Conservation (phyloP, 2,113 vertebrate species). For the Numenius arquata region DNA sequence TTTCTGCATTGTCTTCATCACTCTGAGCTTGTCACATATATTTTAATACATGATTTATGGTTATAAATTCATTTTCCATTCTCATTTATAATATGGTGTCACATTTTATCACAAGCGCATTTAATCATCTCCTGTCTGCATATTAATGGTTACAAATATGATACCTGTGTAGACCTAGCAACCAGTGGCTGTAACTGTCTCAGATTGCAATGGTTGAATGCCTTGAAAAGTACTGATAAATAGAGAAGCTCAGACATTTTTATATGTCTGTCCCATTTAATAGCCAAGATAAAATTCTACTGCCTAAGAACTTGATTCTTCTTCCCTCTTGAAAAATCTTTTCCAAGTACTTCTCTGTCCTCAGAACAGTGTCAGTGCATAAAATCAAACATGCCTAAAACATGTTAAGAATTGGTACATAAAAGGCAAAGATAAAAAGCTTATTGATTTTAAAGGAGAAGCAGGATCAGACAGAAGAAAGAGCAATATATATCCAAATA, state of each 20-base stretch:
- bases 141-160: slow-evolving; percentile 87
- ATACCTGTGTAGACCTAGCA: slow-evolving; percentile 81
- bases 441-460: not conserved
- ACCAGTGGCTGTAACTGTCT: slow-evolving; percentile 78
- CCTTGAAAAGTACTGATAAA: slow-evolving; percentile 69
- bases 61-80: slow-evolving; percentile 83
- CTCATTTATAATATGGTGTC: slow-evolving; percentile 89
- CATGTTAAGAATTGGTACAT: not conserved
- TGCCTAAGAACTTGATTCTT: not conserved
- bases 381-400: not conserved
- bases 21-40: slow-evolving; percentile 75
- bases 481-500: not conserved
- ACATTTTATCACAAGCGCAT: slow-evolving; percentile 85
- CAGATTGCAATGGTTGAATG: slow-evolving; percentile 64
- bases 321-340: not conserved
- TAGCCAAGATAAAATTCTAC: slow-evolving; percentile 20
- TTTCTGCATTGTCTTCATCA: slow-evolving; percentile 74
- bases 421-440: not conserved
- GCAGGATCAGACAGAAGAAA: not conserved
- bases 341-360: not conserved
- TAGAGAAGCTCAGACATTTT: slow-evolving; percentile 44
- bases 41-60: slow-evolving; percentile 91
- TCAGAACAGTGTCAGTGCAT: not conserved
- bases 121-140: slow-evolving; percentile 92
- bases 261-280: slow-evolving; percentile 41